A percentile compares a stretch with the other conserved stretches of the same genome.
Evolutionary conservation across 2,888 invertebrate species (phyloP).

Genomic region (Drosophila atripex): DNA sequence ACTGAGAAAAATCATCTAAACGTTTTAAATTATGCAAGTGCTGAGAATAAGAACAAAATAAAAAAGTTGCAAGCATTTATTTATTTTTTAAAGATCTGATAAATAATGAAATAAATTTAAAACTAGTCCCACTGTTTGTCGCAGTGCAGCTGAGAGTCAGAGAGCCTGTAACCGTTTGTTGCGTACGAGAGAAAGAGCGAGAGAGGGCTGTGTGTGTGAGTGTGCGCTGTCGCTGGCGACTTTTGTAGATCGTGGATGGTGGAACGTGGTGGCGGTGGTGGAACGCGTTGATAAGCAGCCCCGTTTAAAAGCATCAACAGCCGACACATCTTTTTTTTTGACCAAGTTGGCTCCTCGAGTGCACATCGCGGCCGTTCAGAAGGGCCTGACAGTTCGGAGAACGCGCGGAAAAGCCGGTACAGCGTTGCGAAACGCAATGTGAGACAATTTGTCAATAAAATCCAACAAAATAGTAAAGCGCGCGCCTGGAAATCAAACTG

Average conservation of each 20-base stretch:
- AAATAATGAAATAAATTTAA: not conserved
- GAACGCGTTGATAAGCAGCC: not conserved
- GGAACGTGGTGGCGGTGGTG: not conserved
- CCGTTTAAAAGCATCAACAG: not conserved
- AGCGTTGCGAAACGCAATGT: constrained; percentile 20
- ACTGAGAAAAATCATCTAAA: not conserved
- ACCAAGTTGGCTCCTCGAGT: not conserved
- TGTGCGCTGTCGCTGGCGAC: constrained; percentile 2
- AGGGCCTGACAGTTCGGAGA: constrained; percentile 48
- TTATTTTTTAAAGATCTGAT: too few relatives aligned
- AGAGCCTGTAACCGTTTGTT: not conserved
- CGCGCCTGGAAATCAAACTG: constrained; percentile 49
- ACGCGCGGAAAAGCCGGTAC: constrained; percentile 32
- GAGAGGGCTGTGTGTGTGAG: not conserved
- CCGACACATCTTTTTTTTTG: not conserved
- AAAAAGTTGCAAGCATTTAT: too few relatives aligned
- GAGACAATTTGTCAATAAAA: constrained; percentile 30
- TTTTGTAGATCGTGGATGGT: constrained; percentile 2
- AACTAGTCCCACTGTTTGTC: not conserved
- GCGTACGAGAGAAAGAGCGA: not conserved
- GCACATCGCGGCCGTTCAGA: constrained; percentile 7
- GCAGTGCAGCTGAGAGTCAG: not conserved
- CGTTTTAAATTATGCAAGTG: too few relatives aligned
- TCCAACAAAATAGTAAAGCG: constrained; percentile 24
- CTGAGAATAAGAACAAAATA: too few relatives aligned